Percentiles rank a stretch among this genome's conserved stretches.
Conservation (phyloP, 2,797 vertebrate species). For the Vireo griseus region DNA sequence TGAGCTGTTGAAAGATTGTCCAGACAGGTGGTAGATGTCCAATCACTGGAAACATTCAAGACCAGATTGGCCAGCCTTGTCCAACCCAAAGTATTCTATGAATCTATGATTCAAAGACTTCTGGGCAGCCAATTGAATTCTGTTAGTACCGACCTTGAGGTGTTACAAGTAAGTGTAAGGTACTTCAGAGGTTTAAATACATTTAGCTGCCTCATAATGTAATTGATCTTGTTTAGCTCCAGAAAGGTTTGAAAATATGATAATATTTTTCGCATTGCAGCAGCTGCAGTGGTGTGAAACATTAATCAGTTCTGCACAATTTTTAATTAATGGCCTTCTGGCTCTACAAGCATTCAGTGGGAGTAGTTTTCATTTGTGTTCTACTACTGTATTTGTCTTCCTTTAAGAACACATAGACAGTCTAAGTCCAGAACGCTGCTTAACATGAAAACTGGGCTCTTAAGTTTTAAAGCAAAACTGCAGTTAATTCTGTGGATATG, state of each 20-base stretch:
- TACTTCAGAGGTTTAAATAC: background rate
- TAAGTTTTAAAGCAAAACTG: background rate
- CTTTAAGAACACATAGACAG: background rate
- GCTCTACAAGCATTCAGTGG: background rate
- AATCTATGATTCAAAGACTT: background rate
- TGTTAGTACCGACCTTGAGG: background rate
- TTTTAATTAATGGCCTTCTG: background rate
- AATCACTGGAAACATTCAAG: background rate
- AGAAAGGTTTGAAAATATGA: background rate
- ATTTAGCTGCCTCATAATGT: background rate
- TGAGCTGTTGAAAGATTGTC: background rate
- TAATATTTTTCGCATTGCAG: background rate
- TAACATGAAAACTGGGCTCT: background rate
- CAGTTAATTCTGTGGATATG: background rate
- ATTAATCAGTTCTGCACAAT: background rate
- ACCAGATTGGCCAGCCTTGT: background rate
- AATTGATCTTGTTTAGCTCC: background rate
- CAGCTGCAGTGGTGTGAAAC: background rate
- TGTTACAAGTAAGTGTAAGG: background rate
- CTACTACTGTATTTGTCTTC: background rate
- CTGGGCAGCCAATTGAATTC: background rate
- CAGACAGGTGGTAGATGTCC: background rate
- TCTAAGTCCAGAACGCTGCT: background rate
- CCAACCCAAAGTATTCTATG: background rate
- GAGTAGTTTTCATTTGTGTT: background rate